These are phyloP conservation scores for Chlamydotis undulata DNA, from an alignment of 2,113 vertebrate species.

Conservation along the genomic window DNA sequence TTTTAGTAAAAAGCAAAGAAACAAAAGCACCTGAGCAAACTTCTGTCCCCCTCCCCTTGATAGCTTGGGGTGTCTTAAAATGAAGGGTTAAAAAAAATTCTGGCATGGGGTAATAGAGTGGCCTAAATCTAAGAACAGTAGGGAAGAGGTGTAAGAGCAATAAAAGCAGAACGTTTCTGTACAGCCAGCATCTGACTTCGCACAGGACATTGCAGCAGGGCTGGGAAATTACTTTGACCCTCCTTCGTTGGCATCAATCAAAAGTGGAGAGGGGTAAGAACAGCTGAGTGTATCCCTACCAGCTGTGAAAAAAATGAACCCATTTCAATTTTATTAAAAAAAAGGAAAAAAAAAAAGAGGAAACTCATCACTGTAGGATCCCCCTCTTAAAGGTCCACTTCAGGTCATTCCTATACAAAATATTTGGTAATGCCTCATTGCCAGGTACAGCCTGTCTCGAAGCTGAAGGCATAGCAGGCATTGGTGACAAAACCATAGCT, in stretches of 20 bases:
- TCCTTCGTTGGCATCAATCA: not conserved
- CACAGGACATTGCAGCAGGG: not conserved
- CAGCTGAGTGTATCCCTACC: not conserved
- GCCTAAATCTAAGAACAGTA: not conserved
- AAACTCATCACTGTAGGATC: not conserved
- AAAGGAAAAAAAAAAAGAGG: not conserved
- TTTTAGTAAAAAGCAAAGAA: not conserved
- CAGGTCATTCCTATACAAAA: not conserved
- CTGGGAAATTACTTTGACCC: not conserved
- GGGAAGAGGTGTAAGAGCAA: not conserved
- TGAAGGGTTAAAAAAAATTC: not conserved
- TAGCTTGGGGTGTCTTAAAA: not conserved
- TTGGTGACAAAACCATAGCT: rapidly evolving
- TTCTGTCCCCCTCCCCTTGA: not conserved
- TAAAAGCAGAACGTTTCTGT: not conserved
- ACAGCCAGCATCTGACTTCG: not conserved
- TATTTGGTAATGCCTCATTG: not conserved
- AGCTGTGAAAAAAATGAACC: not conserved
- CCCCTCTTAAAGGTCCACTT: not conserved
- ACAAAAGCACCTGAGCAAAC: not conserved
- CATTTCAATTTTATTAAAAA: not conserved
- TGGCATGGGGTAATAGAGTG: not conserved
- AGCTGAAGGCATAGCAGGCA: not conserved
- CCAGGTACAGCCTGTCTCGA: not conserved
- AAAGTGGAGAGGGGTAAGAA: not conserved